Evolutionary conservation across 2,113 vertebrate genomes (phyloP).

Genomic region (Bujurquina vittata): DNA sequence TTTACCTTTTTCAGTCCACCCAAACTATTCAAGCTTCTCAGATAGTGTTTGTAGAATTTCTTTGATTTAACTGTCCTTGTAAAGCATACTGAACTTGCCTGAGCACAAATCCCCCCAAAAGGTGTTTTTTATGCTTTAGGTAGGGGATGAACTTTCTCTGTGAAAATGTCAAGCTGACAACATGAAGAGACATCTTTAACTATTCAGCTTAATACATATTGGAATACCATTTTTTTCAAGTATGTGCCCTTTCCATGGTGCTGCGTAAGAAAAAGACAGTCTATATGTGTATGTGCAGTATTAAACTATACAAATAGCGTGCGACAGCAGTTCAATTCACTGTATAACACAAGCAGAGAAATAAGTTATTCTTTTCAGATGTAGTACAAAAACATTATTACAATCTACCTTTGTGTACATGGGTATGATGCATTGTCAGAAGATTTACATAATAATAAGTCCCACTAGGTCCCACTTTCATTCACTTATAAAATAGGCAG

Average conservation of each 20-base stretch:
- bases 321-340: not conserved
- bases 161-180: slow-evolving; percentile 1
- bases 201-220: not conserved
- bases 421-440: not conserved
- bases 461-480: not conserved
- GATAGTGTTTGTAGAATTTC: not conserved
- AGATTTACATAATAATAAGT: not conserved
- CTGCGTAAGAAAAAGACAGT: not conserved
- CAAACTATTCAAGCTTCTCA: not conserved
- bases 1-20: not conserved
- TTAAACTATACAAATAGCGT: not conserved
- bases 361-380: not conserved
- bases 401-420: not conserved
- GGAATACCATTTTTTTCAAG: not conserved
- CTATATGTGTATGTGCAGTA: not conserved
- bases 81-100: not conserved
- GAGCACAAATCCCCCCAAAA: not conserved
- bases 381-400: not conserved
- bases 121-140: not conserved
- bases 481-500: not conserved
- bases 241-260: not conserved
- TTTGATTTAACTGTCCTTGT: not conserved
- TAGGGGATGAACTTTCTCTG: not conserved
- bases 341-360: not conserved
- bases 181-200: not conserved